Conservation (phyloP, 2,113 vertebrate species). For the Anguilla rostrata region DNA sequence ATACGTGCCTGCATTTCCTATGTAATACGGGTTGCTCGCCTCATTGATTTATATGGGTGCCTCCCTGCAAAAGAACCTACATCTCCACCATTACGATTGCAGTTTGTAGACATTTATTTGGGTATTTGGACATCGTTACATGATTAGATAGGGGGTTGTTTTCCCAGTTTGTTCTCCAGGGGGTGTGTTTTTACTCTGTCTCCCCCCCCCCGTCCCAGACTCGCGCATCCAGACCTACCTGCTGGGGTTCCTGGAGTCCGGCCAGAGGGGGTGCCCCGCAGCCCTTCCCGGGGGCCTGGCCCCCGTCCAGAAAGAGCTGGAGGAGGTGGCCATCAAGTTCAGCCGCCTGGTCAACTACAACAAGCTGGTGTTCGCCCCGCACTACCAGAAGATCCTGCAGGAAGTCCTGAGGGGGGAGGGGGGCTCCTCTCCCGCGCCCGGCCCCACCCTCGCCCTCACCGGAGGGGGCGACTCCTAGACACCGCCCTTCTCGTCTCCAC, state of each 20-base stretch:
- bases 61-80: too few relatives aligned
- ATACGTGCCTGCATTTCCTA: too few relatives aligned
- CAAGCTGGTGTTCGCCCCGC: conserved; percentile 94
- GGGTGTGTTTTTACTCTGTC: background rate
- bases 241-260: conserved; percentile 76
- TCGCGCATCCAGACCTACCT: conserved; percentile 84
- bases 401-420: conserved; percentile 65
- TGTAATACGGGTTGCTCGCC: too few relatives aligned
- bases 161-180: too few relatives aligned
- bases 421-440: too few relatives aligned
- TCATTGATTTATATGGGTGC: too few relatives aligned
- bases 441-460: background rate
- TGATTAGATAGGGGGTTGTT: too few relatives aligned
- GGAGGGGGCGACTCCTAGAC: background rate
- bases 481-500: too few relatives aligned
- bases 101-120: too few relatives aligned
- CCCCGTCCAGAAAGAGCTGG: conserved; percentile 85
- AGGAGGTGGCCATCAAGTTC: conserved; percentile 80
- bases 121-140: too few relatives aligned
- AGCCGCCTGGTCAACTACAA: conserved; percentile 90
- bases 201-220: conserved; percentile 69
- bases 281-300: conserved; percentile 81
- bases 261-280: conserved; percentile 72
- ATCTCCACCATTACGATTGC: too few relatives aligned
- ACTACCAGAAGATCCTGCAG: conserved; percentile 83